These are phyloP conservation scores for Planiliza haematocheilus DNA, from an alignment of 2,113 vertebrate species.

Conservation along the genomic window DNA sequence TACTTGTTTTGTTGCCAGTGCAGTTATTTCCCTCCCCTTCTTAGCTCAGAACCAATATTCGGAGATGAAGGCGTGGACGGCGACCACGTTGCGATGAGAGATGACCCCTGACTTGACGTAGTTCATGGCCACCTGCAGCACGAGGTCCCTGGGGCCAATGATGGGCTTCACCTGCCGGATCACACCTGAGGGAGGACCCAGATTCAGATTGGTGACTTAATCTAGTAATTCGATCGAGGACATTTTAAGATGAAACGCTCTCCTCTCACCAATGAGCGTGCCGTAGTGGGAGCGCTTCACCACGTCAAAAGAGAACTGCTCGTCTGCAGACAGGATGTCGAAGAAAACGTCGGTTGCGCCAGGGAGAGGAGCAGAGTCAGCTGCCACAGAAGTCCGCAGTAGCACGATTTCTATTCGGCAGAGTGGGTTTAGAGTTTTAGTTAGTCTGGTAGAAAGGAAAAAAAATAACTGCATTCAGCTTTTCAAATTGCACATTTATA, in stretches of 20 bases:
- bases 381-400: constrained; percentile 37
- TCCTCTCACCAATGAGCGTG: constrained; percentile 63
- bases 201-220: neutral
- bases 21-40: neutral
- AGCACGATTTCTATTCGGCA: constrained; percentile 60
- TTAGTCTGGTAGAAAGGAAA: constrained; percentile 12
- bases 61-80: constrained; percentile 87
- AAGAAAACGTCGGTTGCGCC: constrained; percentile 52
- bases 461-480: neutral
- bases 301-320: constrained; percentile 56
- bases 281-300: constrained; percentile 41
- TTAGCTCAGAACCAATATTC: constrained; percentile 90
- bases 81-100: constrained; percentile 87
- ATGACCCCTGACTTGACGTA: constrained; percentile 85
- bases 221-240: neutral
- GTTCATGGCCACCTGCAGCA: constrained; percentile 88
- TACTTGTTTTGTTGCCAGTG: no score
- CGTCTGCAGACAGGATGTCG: constrained; percentile 50
- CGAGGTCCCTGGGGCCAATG: constrained; percentile 82
- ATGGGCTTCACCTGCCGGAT: constrained; percentile 90
- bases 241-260: neutral
- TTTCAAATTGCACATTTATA: constrained; percentile 28
- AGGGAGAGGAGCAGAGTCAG: neutral
- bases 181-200: constrained; percentile 79
- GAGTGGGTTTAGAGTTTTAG: constrained; percentile 29